These are phyloP conservation scores for Lydus trimaculatus DNA, from an alignment of 2,888 invertebrate species.

Conservation along the genomic window DNA sequence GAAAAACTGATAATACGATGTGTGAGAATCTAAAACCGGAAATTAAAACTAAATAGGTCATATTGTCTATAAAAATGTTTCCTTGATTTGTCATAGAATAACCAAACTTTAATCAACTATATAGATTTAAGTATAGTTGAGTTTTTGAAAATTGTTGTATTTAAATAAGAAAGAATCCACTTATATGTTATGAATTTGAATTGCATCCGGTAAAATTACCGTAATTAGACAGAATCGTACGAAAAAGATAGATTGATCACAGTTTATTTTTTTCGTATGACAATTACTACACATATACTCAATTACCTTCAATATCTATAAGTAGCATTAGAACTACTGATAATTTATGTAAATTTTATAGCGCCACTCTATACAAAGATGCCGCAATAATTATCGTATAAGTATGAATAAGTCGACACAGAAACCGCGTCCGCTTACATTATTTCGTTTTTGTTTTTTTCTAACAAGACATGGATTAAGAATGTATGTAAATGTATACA, in stretches of 20 bases:
- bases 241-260: too few relatives aligned
- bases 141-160: too few relatives aligned
- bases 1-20: slow-evolving; percentile 1
- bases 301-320: too few relatives aligned
- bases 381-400: slow-evolving; percentile 29
- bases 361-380: slow-evolving; percentile 28
- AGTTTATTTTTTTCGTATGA: too few relatives aligned
- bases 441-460: slow-evolving; percentile 3
- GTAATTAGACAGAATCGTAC: too few relatives aligned
- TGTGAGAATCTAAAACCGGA: slow-evolving; percentile 20
- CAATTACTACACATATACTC: background rate
- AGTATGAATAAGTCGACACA: slow-evolving; percentile 22
- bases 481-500: background rate
- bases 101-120: background rate
- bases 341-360: slow-evolving; percentile 31
- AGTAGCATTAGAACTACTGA: slow-evolving; percentile 2
- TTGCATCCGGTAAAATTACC: background rate
- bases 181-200: background rate
- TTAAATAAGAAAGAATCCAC: too few relatives aligned
- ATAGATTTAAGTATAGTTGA: too few relatives aligned
- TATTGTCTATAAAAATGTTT: slow-evolving; percentile 4
- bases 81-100: background rate
- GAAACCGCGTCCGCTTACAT: slow-evolving; percentile 16
- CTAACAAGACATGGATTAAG: background rate
- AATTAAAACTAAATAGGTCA: slow-evolving; percentile 22